Percentiles rank a stretch among this genome's conserved stretches.
These are phyloP conservation scores for Drosophila bunnanda DNA, from an alignment of 2,888 invertebrate species.

Conservation along the genomic window DNA sequence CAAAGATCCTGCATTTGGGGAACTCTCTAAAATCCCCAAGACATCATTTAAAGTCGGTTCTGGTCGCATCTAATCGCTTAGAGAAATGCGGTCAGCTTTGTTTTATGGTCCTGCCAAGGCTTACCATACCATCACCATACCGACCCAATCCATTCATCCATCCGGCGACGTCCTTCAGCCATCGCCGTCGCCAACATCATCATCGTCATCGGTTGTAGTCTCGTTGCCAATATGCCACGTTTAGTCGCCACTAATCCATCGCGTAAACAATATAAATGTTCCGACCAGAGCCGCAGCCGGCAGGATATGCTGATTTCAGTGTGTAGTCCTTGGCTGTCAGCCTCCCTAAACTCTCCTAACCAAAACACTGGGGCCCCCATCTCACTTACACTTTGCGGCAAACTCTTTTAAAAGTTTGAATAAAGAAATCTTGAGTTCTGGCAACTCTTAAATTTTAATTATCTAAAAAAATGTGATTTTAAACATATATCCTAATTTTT, in stretches of 20 bases:
- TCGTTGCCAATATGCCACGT: constrained; percentile 69
- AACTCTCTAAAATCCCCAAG: constrained; percentile 16
- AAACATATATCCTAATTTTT: neutral
- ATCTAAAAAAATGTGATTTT: neutral
- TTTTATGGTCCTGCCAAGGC: constrained; percentile 47
- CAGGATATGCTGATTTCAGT: constrained; percentile 56
- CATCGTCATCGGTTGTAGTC: constrained; percentile 35
- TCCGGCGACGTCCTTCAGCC: constrained; percentile 33
- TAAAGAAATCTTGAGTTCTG: neutral
- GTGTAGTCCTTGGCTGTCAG: constrained; percentile 43
- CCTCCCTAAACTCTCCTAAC: constrained; percentile 7
- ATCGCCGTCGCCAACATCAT: constrained; percentile 12
- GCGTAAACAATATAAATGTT: constrained; percentile 69
- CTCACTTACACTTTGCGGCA: constrained; percentile 4
- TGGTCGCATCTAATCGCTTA: constrained; percentile 40
- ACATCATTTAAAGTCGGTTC: constrained; percentile 41
- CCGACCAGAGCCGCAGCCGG: constrained; percentile 43
- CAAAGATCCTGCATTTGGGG: constrained; percentile 1
- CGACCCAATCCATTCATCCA: constrained; percentile 27
- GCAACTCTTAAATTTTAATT: neutral
- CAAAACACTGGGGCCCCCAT: constrained; percentile 2
- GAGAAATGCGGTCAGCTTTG: constrained; percentile 62
- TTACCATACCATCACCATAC: constrained; percentile 7
- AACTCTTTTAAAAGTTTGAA: neutral
- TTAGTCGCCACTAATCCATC: constrained; percentile 71